phyloP scores from a whole-genome alignment of 2,888 invertebrate species.

The Volucella inanis region DNA sequence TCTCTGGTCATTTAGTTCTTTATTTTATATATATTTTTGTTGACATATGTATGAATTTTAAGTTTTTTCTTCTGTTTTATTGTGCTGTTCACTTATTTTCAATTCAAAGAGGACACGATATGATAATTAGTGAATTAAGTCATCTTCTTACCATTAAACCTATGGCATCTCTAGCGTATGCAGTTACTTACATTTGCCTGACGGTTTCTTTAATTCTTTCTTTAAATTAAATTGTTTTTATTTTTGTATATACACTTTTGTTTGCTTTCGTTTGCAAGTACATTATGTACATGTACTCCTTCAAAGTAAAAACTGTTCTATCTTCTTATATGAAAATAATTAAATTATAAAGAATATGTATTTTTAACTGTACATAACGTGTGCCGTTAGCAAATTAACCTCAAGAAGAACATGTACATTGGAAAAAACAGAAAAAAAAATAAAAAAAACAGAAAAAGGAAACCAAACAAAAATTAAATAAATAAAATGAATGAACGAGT shows the following conservation, averaged over 20 bases:
- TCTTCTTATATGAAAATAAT: background rate
- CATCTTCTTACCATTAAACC: constrained; percentile 18
- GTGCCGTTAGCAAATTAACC: constrained; percentile 40
- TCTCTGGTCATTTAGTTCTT: background rate
- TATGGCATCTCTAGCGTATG: background rate
- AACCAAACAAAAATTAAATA: background rate
- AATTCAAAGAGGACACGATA: constrained; percentile 25
- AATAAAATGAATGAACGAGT: too few relatives aligned
- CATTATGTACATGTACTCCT: background rate
- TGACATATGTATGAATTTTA: background rate
- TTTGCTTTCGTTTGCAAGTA: constrained; percentile 1
- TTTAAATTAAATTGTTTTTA: background rate
- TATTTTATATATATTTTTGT: constrained; percentile 8
- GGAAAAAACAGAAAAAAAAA: constrained; percentile 10
- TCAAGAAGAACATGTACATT: constrained; percentile 44
- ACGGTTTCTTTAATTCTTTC: too few relatives aligned
- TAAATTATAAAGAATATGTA: constrained; percentile 26
- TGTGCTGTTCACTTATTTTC: constrained; percentile 23
- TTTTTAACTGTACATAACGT: constrained; percentile 19
- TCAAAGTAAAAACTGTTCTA: background rate
- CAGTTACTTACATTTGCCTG: constrained; percentile 8
- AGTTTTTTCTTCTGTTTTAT: constrained; percentile 6
- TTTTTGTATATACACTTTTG: constrained; percentile 3
- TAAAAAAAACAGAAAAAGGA: constrained; percentile 1
- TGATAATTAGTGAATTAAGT: constrained; percentile 41